Base-by-base conservation (phyloP, 2,113 vertebrate genomes). In the Engystomops pustulosus region DNA sequence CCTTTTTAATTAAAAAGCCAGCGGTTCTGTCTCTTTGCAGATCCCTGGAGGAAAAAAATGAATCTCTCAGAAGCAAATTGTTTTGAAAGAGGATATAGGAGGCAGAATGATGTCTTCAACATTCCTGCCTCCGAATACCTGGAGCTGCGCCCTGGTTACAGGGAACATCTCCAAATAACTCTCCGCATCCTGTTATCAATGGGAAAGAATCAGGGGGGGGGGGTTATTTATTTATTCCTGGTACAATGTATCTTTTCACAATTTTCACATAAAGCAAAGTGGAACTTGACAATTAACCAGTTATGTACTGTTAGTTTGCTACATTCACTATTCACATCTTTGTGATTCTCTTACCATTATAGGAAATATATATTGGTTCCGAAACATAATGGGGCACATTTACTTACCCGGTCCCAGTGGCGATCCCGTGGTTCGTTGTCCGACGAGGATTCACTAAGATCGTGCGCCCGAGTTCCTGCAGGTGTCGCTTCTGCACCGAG, bases 1-100 rank as follows among this genome's bases (percentile, higher is more conserved):
- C 62, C 47, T 38, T 71, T 81, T 71, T 81, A 81, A 81, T 81
- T 81, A 81, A 81, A 81, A 70, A 81, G 79, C 32, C 67, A 70
- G 45, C 36, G 34, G 47, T 71, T 38, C 67, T 70, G 6, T 81
- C 67, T 81, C 25, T 36, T 70, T 8, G 20, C 65, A 38, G 32
- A 34, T 81, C 79, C 79, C 79, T 4, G 32, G 79, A 55, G 79
- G 41, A 18, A 58, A 71, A 55, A 81, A 71, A 81, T 11, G 32
- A 71, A 71, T 70, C 55, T 81, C 79, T 81, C 65, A 18, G 32
- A 71, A 81, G 79, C 67, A 71, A 71, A 70, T 81, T 81, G 67
- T 53, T 81, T 69, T 41, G 11, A n/a, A 71, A 69, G 23, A 25
- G 72, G 17, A 77, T 55, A 77, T 77, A 58, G 45, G 18, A 77